These are phyloP conservation scores for Ormyrus pomaceus DNA, from an alignment of 2,888 invertebrate genomes.

Conservation along the genomic window DNA sequence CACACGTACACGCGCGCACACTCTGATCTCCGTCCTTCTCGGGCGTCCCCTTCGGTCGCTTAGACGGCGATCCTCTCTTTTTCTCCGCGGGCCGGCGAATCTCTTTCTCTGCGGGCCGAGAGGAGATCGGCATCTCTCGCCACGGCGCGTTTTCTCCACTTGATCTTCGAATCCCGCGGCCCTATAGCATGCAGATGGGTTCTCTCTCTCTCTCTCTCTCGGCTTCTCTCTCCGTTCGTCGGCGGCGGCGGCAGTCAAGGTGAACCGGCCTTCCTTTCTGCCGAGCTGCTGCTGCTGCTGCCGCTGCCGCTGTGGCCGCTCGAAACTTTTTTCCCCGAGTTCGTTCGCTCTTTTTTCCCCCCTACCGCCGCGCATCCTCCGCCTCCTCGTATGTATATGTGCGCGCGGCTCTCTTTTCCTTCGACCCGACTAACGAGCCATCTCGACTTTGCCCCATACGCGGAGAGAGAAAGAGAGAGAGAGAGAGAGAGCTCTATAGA, in stretches of 20 bases:
- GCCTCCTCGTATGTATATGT: constrained; percentile 25
- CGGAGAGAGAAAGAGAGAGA: constrained; percentile 25
- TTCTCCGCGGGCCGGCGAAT: constrained; percentile 39
- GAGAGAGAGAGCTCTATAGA: constrained; percentile 43
- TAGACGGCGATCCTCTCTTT: constrained; percentile 16
- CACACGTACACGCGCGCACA: not conserved
- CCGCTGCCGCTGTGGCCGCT: constrained; percentile 36
- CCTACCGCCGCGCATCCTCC: constrained; percentile 16
- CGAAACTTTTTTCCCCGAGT: constrained; percentile 57
- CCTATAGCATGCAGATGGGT: constrained; percentile 65
- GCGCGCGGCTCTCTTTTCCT: constrained; percentile 57
- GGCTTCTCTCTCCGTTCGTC: constrained; percentile 8
- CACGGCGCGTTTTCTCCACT: constrained; percentile 49
- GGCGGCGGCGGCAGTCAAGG: constrained; percentile 68
- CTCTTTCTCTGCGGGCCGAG: constrained; percentile 28
- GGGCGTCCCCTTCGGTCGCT: constrained; percentile 16
- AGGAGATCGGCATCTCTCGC: constrained; percentile 51
- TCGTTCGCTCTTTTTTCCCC: too few relatives aligned
- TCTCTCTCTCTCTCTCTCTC: constrained; percentile 5
- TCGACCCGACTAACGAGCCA: constrained; percentile 68
- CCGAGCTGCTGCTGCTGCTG: constrained; percentile 50
- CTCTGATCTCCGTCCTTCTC: constrained; percentile 11
- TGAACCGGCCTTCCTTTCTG: constrained; percentile 70
- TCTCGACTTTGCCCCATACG: constrained; percentile 59
- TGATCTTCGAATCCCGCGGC: constrained; percentile 59